Evolutionary conservation across 2,888 invertebrate species (phyloP).

Genomic region (Camptogramma bilineatum): DNA sequence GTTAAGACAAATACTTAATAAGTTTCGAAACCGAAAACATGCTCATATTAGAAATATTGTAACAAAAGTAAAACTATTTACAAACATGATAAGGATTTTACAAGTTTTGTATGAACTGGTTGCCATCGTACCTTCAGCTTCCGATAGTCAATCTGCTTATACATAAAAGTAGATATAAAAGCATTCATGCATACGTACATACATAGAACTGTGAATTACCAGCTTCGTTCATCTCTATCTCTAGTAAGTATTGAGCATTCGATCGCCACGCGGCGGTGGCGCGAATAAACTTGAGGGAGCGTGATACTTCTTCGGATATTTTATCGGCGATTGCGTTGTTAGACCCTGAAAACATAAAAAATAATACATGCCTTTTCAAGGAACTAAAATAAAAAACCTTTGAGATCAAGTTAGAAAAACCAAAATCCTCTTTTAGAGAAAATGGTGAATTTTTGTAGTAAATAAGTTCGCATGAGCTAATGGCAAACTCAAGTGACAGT

Average conservation of each 20-base stretch:
- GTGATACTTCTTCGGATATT: conserved; percentile 73
- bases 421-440: no score
- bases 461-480: no score
- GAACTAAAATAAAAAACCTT: no score
- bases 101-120: not conserved
- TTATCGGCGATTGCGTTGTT: conserved; percentile 62
- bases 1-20: not conserved
- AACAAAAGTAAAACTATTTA: not conserved
- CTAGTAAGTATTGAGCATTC: conserved; percentile 76
- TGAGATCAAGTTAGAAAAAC: no score
- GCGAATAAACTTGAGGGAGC: conserved; percentile 73
- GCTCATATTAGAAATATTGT: not conserved
- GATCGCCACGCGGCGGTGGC: conserved; percentile 76
- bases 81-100: not conserved
- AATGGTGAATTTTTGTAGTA: no score
- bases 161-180: conserved; percentile 12
- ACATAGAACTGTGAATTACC: conserved; percentile 57
- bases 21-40: not conserved
- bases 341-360: conserved; percentile 51
- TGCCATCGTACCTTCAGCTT: not conserved
- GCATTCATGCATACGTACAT: conserved; percentile 44
- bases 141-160: not conserved
- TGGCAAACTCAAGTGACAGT: no score
- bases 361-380: not conserved
- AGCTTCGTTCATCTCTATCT: conserved; percentile 77